phyloP scores from a whole-genome alignment of 2,888 invertebrate genomes.

The Clunio marinus region DNA sequence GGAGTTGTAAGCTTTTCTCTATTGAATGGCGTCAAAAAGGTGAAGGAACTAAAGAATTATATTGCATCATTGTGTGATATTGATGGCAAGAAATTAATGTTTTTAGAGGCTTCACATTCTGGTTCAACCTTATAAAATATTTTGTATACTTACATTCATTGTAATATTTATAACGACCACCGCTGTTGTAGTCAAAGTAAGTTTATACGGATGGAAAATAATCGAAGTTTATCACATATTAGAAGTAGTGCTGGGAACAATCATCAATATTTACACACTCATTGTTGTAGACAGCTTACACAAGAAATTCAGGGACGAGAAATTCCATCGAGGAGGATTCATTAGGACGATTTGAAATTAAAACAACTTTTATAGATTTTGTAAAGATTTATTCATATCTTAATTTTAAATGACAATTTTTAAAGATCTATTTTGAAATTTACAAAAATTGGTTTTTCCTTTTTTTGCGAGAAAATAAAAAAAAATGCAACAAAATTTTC shows the following conservation, averaged over 20 bases:
- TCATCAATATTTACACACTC: background rate
- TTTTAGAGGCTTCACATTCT: background rate
- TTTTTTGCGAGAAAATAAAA: background rate
- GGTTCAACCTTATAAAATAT: background rate
- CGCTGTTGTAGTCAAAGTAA: too few species aligned
- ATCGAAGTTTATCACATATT: background rate
- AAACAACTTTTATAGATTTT: slow-evolving; percentile 5
- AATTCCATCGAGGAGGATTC: background rate
- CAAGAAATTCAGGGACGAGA: background rate
- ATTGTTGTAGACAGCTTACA: background rate
- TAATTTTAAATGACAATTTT: slow-evolving; percentile 4
- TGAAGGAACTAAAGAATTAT: background rate
- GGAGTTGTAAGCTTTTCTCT: background rate
- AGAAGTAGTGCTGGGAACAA: background rate
- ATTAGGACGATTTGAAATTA: background rate
- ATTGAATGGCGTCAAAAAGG: background rate
- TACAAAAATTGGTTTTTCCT: slow-evolving; percentile 5
- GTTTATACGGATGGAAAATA: too few species aligned
- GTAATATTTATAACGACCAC: background rate
- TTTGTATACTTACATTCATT: background rate
- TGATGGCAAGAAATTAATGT: background rate
- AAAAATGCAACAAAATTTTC: background rate
- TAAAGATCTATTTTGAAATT: background rate
- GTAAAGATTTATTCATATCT: slow-evolving; percentile 10
- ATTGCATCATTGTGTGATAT: background rate